Evolutionary conservation across 2,888 invertebrate species (phyloP), one percentile per base, ranked within the genome.

Genomic region (Meta bourneti): DNA sequence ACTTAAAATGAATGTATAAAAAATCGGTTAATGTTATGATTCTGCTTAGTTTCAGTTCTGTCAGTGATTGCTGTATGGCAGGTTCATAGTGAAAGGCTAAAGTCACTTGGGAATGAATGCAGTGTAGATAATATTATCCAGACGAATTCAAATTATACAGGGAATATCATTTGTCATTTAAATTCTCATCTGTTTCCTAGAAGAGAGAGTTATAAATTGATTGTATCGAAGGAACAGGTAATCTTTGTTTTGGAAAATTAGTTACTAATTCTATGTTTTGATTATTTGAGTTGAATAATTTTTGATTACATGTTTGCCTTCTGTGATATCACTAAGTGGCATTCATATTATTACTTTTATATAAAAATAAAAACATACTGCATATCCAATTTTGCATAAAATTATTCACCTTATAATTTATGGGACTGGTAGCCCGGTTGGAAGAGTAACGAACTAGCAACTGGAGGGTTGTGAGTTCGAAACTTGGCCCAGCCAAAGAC

Each of bases 101-200:
- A 95, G 74, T 95, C 95, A 49, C 94, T 95, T 61, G 96, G 95
- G 49, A 95, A 95, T 91, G 95, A 95, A 91, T 95, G 95, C 0
- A 95, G 95, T 93, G 95, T 95, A 48, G 95, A 95, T 11, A 95
- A 95, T 91, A 95, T 95, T 48, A 95, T 95, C 86, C 95, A 95
- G 6, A 61, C 86, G 7, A 78, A 77, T 54, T 61, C 81, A 49
- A 34, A 70, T 11, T 69, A 69, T 78, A 20, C 48, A 19, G 88
- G 94, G 7, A 95, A 95, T 93, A 95, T 96, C 84, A 95, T 96
- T 71, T 96, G 96, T 93, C 95, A 95, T 93, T 95, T 96, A 83
- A 96, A 96, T 94, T 94, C 94, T 61, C 95, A 95, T 78, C 94
- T 96, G 16, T 95, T 96, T 94, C 95, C 95, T 74, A 94, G 95